Conservation (phyloP, 2,113 vertebrate genomes). For the Eptatretus burgeri region DNA sequence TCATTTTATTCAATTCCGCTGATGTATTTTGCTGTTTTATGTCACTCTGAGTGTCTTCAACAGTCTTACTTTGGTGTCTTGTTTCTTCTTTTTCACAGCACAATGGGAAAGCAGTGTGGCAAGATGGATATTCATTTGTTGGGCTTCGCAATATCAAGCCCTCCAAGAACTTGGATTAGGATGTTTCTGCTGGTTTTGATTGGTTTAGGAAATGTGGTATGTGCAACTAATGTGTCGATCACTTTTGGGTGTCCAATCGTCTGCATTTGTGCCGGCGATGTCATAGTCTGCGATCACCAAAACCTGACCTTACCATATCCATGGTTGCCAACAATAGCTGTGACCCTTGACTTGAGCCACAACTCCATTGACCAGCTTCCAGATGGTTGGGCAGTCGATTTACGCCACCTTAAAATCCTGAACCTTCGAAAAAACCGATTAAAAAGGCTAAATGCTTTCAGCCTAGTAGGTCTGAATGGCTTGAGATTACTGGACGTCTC, state of each 20-base stretch:
- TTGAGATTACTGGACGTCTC: conserved; percentile 66
- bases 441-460: conserved; percentile 51
- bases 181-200: no score
- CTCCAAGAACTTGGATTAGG: no score
- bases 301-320: conserved; percentile 27
- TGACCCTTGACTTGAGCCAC: conserved; percentile 60
- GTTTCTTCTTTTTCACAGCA: no score
- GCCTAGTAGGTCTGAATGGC: conserved; percentile 35
- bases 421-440: conserved; percentile 60
- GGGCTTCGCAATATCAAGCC: no score
- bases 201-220: no score
- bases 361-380: conserved; percentile 39
- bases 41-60: no score
- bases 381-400: conserved; percentile 33
- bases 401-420: conserved; percentile 42
- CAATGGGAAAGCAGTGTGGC: no score
- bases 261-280: conserved; percentile 77
- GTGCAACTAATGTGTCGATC: no score
- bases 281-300: conserved; percentile 72
- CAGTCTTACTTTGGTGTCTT: no score
- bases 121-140: no score
- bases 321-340: conserved; percentile 32
- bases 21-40: no score
- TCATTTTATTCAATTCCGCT: no score
- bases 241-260: conserved; percentile 22